Evolutionary conservation across 2,797 vertebrate genomes (phyloP).

Genomic region (Sphaeramia orbicularis): DNA sequence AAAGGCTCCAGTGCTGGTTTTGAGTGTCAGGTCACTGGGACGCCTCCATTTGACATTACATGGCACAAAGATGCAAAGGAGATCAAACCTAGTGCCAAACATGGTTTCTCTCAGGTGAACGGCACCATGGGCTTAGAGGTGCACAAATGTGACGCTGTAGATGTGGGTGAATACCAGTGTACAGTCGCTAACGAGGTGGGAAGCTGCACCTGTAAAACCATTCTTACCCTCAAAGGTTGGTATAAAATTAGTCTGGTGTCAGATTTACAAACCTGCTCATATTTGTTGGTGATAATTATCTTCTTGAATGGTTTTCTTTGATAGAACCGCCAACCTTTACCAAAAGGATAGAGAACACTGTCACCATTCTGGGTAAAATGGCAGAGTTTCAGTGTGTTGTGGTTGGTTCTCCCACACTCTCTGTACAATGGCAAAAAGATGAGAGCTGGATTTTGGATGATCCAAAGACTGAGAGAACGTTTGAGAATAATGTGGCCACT

Average conservation of each 20-base stretch:
- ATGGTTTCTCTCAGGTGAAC: constrained; percentile 86
- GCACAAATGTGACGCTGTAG: constrained; percentile 89
- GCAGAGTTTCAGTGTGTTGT: constrained; percentile 90
- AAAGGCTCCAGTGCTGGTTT: constrained; percentile 88
- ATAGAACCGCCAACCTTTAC: constrained; percentile 93
- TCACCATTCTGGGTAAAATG: constrained; percentile 88
- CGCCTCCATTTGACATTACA: constrained; percentile 91
- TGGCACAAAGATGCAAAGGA: constrained; percentile 96
- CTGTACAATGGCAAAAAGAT: constrained; percentile 95
- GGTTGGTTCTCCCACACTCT: constrained; percentile 90
- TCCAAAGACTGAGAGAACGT: constrained; percentile 88
- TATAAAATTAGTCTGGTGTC: constrained; percentile 39
- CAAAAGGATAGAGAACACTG: constrained; percentile 90
- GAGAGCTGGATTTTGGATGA: constrained; percentile 94
- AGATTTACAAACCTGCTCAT: constrained; percentile 20
- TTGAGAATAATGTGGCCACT: constrained; percentile 89
- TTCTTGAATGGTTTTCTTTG: constrained; percentile 47
- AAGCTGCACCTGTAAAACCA: constrained; percentile 90
- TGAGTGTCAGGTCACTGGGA: constrained; percentile 91
- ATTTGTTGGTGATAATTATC: constrained; percentile 2
- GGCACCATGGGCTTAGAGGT: constrained; percentile 88
- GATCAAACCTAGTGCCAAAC: constrained; percentile 93
- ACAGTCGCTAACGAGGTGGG: constrained; percentile 93
- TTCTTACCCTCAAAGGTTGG: constrained; percentile 95
- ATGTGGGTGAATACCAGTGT: constrained; percentile 95